phyloP scores from a whole-genome alignment of 2,888 invertebrate species.

The Callinectes sapidus region DNA sequence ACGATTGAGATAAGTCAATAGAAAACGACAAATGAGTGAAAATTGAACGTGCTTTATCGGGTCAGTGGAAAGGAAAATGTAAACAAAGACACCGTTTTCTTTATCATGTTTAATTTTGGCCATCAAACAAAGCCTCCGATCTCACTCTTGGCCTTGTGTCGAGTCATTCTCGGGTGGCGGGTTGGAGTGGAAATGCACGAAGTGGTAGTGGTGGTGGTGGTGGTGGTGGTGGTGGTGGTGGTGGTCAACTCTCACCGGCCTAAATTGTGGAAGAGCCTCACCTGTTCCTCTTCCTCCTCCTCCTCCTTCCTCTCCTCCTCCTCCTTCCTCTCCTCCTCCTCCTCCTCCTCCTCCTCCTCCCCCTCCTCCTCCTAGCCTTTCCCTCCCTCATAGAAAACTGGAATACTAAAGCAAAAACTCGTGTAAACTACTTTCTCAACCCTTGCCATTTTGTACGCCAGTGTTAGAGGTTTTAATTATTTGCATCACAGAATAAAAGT shows the following conservation, averaged over 20 bases:
- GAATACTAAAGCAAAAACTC: not conserved
- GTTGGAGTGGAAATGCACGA: not conserved
- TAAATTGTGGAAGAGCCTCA: not conserved
- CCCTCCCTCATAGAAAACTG: conserved; percentile 2
- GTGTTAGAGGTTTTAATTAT: not conserved
- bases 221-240: not conserved
- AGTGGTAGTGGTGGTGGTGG: not conserved
- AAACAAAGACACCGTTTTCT: not conserved
- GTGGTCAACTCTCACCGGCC: conserved; percentile 17
- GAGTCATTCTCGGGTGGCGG: not conserved
- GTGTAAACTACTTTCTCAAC: not conserved
- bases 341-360: too few species aligned
- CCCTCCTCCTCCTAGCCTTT: not conserved
- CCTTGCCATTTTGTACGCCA: not conserved
- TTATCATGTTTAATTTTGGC: not conserved
- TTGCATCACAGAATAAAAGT: too few species aligned
- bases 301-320: not conserved
- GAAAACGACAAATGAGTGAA: not conserved
- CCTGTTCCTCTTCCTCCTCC: not conserved
- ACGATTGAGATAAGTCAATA: not conserved
- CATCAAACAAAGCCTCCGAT: not conserved
- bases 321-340: not conserved
- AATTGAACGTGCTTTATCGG: not conserved
- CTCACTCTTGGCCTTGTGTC: not conserved
- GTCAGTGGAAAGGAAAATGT: not conserved